phyloP scores from a whole-genome alignment of 2,797 vertebrate genomes.

The Anguilla megastoma region DNA sequence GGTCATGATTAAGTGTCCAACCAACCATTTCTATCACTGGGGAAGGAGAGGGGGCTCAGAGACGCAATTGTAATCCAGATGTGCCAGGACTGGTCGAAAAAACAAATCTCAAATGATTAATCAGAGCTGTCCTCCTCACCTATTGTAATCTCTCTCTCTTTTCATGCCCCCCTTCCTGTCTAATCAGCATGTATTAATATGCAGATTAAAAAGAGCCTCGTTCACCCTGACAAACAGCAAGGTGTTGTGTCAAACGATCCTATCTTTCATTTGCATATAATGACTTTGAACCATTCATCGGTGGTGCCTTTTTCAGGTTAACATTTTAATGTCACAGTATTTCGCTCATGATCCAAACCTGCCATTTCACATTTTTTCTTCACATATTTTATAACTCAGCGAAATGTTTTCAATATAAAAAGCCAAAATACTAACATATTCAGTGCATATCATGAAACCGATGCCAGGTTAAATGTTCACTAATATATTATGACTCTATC shows the following conservation, averaged over 20 bases:
- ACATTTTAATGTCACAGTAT: neutral
- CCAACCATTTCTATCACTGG: too few species aligned
- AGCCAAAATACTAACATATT: too few species aligned
- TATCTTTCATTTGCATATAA: constrained; percentile 13
- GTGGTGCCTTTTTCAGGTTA: neutral
- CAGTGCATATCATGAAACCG: too few species aligned
- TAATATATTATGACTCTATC: too few species aligned
- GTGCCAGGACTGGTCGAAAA: neutral
- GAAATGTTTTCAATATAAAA: too few species aligned
- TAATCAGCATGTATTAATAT: constrained; percentile 7
- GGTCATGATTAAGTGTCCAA: neutral
- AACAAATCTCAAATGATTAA: neutral
- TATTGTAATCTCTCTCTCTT: neutral
- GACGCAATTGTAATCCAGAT: neutral
- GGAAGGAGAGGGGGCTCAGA: neutral
- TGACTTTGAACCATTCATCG: neutral
- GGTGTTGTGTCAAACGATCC: constrained; percentile 9
- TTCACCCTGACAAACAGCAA: constrained; percentile 16
- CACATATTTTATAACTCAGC: neutral
- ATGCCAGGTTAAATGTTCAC: too few species aligned
- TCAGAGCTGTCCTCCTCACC: neutral
- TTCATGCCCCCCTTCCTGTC: neutral
- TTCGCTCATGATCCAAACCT: neutral
- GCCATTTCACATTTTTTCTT: neutral
- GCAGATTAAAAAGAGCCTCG: constrained; percentile 12